Conservation (phyloP, 2,888 invertebrate species). For the Drosophila suboccidentalis region DNA sequence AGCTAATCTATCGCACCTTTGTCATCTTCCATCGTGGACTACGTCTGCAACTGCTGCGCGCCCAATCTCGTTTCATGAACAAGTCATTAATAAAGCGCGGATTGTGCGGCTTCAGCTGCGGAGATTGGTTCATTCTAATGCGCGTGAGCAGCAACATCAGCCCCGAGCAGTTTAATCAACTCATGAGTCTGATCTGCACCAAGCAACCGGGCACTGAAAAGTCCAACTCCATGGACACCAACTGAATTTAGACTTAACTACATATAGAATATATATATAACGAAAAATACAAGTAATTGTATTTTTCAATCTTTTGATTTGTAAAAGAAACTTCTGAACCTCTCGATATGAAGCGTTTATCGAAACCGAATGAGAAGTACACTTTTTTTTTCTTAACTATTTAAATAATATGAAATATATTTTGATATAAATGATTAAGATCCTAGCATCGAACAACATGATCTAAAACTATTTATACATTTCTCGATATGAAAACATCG, state of each 20-base stretch:
- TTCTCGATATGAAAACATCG: background rate
- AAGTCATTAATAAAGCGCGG: conserved; percentile 59
- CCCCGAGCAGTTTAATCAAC: conserved; percentile 89
- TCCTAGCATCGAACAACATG: background rate
- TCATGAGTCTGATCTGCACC: conserved; percentile 87
- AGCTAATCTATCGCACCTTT: conserved; percentile 89
- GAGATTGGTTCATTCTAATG: conserved; percentile 92
- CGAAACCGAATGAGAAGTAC: background rate
- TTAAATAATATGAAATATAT: background rate
- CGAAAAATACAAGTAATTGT: background rate
- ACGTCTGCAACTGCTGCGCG: conserved; percentile 77
- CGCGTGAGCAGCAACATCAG: conserved; percentile 92
- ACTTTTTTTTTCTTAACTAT: background rate
- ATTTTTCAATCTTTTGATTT: conserved; percentile 5
- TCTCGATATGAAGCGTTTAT: conserved; percentile 23
- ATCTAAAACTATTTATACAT: background rate
- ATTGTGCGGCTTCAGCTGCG: conserved; percentile 86
- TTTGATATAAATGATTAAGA: background rate
- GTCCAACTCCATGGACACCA: conserved; percentile 28
- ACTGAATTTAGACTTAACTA: conserved; percentile 26
- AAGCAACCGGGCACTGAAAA: conserved; percentile 20
- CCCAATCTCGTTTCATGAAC: conserved; percentile 72
- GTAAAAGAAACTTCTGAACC: conserved; percentile 9
- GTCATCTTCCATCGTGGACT: conserved; percentile 86
- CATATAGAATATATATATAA: background rate